Conservation (phyloP, 2,797 vertebrate species). For the Neosalanx taihuensis region DNA sequence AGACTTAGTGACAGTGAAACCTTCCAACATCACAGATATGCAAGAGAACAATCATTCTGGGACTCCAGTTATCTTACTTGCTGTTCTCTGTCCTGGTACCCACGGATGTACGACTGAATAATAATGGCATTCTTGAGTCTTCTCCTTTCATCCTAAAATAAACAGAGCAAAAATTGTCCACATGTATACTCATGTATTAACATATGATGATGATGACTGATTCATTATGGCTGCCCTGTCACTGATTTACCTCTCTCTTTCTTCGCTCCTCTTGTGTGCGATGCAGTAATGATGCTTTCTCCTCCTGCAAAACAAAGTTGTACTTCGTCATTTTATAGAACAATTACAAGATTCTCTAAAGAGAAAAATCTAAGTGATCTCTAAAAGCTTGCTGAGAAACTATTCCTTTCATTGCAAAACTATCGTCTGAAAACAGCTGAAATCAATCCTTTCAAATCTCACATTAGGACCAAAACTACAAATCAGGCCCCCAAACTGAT, state of each 20-base stretch:
- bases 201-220: background rate
- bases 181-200: background rate
- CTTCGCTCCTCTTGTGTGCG: slow-evolving; percentile 96
- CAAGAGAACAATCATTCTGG: background rate
- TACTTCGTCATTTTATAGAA: background rate
- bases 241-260: slow-evolving; percentile 86
- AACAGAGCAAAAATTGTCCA: background rate
- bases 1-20: background rate
- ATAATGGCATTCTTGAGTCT: slow-evolving; percentile 94
- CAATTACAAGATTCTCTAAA: background rate
- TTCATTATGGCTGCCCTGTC: background rate
- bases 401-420: too few relatives aligned
- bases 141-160: slow-evolving; percentile 88
- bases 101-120: slow-evolving; percentile 95
- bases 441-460: too few relatives aligned
- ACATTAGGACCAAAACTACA: too few relatives aligned
- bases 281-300: slow-evolving; percentile 95
- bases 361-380: background rate
- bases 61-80: slow-evolving; percentile 73
- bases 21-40: background rate
- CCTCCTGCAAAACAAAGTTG: slow-evolving; percentile 76
- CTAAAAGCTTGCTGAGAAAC: background rate
- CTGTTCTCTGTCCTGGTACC: slow-evolving; percentile 90
- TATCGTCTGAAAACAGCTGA: too few relatives aligned
- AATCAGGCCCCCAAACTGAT: background rate